Evolutionary conservation across 2,888 invertebrate species (phyloP).

Genomic region (Flexamia atlantica): DNA sequence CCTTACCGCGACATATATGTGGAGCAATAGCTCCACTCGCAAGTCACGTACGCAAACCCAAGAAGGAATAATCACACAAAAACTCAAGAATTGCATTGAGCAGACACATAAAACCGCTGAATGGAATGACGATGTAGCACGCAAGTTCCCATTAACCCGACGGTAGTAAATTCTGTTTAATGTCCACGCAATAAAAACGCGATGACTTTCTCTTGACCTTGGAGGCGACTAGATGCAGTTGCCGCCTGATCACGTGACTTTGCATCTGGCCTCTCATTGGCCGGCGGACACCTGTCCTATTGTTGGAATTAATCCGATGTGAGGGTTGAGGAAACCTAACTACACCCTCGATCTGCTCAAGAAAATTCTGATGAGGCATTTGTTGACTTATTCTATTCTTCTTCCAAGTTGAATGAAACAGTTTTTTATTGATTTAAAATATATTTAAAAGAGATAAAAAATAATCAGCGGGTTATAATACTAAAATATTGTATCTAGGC

Average conservation of each 20-base stretch:
- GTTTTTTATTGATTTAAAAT: too few species aligned
- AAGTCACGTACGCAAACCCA: background rate
- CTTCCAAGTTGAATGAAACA: too few species aligned
- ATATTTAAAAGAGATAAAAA: too few species aligned
- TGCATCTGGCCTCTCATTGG: slow-evolving; percentile 31
- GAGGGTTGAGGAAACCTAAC: background rate
- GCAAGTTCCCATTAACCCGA: slow-evolving; percentile 22
- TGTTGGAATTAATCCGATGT: background rate
- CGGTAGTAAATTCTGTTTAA: slow-evolving; percentile 30
- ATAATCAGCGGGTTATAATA: too few species aligned
- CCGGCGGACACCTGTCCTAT: slow-evolving; percentile 4
- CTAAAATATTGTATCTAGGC: too few species aligned
- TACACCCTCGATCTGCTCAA: background rate
- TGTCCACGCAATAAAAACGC: slow-evolving; percentile 26
- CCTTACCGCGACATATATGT: too few species aligned
- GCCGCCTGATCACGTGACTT: slow-evolving; percentile 11
- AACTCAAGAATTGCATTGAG: background rate
- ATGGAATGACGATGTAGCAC: slow-evolving; percentile 10
- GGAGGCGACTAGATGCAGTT: slow-evolving; percentile 5
- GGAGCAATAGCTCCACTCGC: too few species aligned
- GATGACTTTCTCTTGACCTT: slow-evolving; percentile 37
- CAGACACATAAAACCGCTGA: slow-evolving; percentile 40
- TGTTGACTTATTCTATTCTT: too few species aligned
- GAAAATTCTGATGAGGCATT: background rate
- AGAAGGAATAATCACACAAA: background rate